Base-by-base conservation (phyloP, 2,888 invertebrate species). In the Megamerina dolium region DNA sequence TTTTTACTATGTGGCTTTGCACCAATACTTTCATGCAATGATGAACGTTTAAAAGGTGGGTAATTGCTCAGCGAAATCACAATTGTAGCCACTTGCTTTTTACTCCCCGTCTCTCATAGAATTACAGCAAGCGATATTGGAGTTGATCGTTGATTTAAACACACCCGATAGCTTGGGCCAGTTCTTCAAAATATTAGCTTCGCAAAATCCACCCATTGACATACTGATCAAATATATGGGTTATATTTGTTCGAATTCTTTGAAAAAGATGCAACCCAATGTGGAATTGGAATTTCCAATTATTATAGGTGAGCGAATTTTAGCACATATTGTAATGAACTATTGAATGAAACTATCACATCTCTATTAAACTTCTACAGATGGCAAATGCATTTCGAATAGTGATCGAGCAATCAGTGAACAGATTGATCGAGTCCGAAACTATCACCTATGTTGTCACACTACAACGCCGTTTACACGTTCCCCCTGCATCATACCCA, bases 71-170 rank as follows among this genome's bases (percentile, higher is more conserved):
- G 8, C 14, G 14, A 31, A 8, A n/a, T 31, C 2, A 12, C n/a
- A 12, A 31, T n/a, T 31, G 16, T 31, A 35, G 13, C 21, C 6
- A 32, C n/a, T n/a, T n/a, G n/a, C n/a, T 17, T 4, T 4, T 16
- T 2, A 27, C 5, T 2, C 16, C 4, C 23, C 4, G 20, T 41
- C 40, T 29, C 38, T 23, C 17, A 39, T 64, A 82, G 84, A 83
- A 46, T 67, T 85, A 13, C 84, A 83, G 53, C 75, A 77, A 54
- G 78, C 81, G 36, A 74, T 82, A 39, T 64, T 85, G 31, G 81
- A 83, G 61, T 73, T 85, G 37, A 74, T 84, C 30, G 72, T 73
- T 13, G 66, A 72, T 36, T 47, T 72, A 2, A 70, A 69, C 46
- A 64, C 70, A 0, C 70, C 73, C 0, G 70, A 72, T 37, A 58